Percentiles rank a stretch among this genome's conserved stretches.
These are phyloP conservation scores for Dissostichus mawsoni DNA, from an alignment of 2,113 vertebrate species.

Conservation along the genomic window DNA sequence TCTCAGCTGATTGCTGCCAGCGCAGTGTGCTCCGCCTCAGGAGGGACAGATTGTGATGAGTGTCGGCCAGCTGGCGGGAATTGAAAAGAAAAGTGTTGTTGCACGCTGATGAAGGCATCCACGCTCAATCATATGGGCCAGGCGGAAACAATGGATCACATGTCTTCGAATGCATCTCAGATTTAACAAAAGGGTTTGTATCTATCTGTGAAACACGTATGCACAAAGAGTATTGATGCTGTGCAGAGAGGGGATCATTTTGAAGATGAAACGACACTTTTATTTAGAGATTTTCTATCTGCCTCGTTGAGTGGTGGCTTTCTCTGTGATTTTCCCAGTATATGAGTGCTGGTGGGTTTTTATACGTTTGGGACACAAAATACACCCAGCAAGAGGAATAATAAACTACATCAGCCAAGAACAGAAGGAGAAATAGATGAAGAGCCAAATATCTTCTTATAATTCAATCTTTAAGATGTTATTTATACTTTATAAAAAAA, in stretches of 20 bases:
- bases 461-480: not conserved
- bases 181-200: not conserved
- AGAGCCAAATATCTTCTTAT: not conserved
- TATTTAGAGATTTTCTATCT: constrained; percentile 13
- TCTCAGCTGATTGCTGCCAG: constrained; percentile 84
- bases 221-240: not conserved
- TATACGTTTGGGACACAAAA: not conserved
- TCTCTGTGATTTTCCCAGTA: not conserved
- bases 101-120: constrained; percentile 37
- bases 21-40: constrained; percentile 81
- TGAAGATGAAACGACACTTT: constrained; percentile 4
- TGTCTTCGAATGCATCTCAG: not conserved
- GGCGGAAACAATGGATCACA: constrained; percentile 53
- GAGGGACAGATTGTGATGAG: constrained; percentile 80
- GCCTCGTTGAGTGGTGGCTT: not conserved
- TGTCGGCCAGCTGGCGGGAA: constrained; percentile 85
- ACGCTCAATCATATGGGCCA: constrained; percentile 43
- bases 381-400: not conserved
- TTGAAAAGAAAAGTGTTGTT: constrained; percentile 42
- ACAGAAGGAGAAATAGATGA: not conserved
- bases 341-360: not conserved
- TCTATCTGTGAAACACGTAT: constrained; percentile 5
- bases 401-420: not conserved
- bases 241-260: not conserved
- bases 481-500: too few relatives aligned